These are phyloP conservation scores for Drosophila nigrodunni DNA, from an alignment of 1,140 invertebrate species.

Conservation along the genomic window DNA sequence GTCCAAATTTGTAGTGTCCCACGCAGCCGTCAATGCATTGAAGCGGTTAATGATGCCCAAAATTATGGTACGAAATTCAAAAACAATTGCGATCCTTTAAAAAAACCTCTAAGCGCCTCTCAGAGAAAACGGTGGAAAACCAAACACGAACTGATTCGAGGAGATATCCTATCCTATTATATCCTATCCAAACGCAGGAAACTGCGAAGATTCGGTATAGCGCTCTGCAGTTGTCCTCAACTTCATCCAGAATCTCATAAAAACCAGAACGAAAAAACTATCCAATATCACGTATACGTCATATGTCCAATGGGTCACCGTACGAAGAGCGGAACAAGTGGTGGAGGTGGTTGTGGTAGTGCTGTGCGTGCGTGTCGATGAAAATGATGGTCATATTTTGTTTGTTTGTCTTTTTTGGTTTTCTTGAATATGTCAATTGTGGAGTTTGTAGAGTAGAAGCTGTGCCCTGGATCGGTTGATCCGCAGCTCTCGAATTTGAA, in stretches of 20 bases:
- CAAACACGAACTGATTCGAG: conserved; percentile 13
- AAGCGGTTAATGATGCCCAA: background rate
- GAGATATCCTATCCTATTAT: conserved; percentile 12
- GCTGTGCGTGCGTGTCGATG: conserved; percentile 47
- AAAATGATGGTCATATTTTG: conserved; percentile 25
- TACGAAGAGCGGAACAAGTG: conserved; percentile 31
- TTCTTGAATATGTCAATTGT: conserved; percentile 46
- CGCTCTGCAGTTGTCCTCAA: conserved; percentile 23
- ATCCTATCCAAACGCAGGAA: conserved; percentile 28
- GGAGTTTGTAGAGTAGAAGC: conserved; percentile 20
- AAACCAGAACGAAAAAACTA: conserved; percentile 20
- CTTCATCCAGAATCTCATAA: conserved; percentile 12
- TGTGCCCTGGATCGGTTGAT: conserved; percentile 26
- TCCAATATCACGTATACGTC: conserved; percentile 17
- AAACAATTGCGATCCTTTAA: conserved; percentile 29
- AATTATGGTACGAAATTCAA: conserved; percentile 15
- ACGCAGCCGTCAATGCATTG: conserved; percentile 51
- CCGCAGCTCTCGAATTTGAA: conserved; percentile 4
- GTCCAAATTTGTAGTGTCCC: conserved; percentile 42
- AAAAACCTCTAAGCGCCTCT: conserved; percentile 20
- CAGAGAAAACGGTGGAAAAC: conserved; percentile 21
- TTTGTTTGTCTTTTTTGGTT: conserved; percentile 11
- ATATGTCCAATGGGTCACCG: conserved; percentile 16
- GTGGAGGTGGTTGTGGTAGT: conserved; percentile 24
- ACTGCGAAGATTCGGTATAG: conserved; percentile 23